A percentile compares a stretch with the other conserved stretches of the same genome.
Evolutionary conservation across 2,113 vertebrate species (phyloP).

Genomic region (Rynchops niger): DNA sequence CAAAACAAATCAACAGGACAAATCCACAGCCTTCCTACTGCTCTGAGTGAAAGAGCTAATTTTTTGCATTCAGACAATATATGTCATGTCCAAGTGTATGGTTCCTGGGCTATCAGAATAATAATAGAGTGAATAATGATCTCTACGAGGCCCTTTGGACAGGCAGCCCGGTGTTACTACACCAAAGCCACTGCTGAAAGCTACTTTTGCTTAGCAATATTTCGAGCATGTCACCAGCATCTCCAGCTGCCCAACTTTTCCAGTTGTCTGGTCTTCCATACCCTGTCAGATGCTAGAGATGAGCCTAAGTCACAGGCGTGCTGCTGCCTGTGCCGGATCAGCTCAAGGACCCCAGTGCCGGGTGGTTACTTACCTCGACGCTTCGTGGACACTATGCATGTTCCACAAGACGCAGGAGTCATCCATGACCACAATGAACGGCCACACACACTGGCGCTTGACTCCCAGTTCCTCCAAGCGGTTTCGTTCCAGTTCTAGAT

Average conservation of each 20-base stretch:
- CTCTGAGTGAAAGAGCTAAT: background rate
- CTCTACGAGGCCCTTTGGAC: background rate
- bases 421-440: constrained; percentile 95
- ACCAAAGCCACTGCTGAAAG: background rate
- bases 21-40: background rate
- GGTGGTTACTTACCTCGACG: constrained; percentile 73
- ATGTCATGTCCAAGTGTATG: background rate
- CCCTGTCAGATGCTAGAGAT: background rate
- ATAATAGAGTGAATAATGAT: background rate
- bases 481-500: constrained; percentile 94
- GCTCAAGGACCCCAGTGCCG: rapidly evolving
- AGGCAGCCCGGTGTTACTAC: background rate
- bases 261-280: background rate
- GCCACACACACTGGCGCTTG: constrained; percentile 93
- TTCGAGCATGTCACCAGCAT: background rate
- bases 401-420: constrained; percentile 97
- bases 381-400: constrained; percentile 77
- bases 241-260: background rate
- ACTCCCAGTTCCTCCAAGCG: constrained; percentile 90
- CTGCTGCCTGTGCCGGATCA: background rate
- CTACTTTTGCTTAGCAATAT: background rate
- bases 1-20: background rate
- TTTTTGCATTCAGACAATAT: background rate
- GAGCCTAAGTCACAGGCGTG: background rate
- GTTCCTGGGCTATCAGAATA: background rate